A percentile compares a stretch with the other conserved stretches of the same genome.
phyloP scores from a whole-genome alignment of 2,888 invertebrate genomes.

The Campopleginae sp. region DNA sequence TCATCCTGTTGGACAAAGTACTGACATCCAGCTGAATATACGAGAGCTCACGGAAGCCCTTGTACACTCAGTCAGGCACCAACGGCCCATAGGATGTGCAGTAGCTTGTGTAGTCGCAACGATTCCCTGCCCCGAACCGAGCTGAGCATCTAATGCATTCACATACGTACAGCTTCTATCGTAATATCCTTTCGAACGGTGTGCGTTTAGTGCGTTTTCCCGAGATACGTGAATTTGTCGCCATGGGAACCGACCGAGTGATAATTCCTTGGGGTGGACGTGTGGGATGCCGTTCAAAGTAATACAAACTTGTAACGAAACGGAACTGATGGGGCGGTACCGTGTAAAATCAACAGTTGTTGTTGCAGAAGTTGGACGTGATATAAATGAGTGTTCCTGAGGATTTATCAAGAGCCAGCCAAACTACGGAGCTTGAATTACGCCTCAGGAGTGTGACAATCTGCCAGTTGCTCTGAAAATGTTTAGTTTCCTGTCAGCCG shows the following conservation, averaged over 20 bases:
- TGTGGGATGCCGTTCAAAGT: conserved; percentile 17
- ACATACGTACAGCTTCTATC: conserved; percentile 10
- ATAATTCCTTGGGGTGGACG: conserved; percentile 19
- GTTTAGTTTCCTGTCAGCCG: not conserved
- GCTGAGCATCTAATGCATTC: conserved; percentile 59
- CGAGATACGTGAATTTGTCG: conserved; percentile 19
- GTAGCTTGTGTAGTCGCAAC: conserved; percentile 28
- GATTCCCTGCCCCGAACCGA: conserved; percentile 39
- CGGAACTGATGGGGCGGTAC: not conserved
- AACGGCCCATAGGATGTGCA: conserved; percentile 49
- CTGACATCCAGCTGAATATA: conserved; percentile 79
- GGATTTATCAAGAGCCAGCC: not conserved
- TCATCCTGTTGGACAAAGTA: conserved; percentile 80
- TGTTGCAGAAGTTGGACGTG: conserved; percentile 2
- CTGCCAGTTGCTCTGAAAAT: not conserved
- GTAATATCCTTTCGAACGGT: conserved; percentile 12
- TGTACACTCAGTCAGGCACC: conserved; percentile 54
- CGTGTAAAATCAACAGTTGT: conserved; percentile 19
- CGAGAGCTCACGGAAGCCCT: conserved; percentile 70
- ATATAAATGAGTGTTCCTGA: conserved; percentile 5
- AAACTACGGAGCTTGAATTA: not conserved
- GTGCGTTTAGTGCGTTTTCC: conserved; percentile 23
- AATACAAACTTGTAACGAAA: conserved; percentile 21
- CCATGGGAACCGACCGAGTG: conserved; percentile 15
- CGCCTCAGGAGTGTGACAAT: not conserved